Percentiles rank a stretch among this genome's conserved stretches.
Conservation (phyloP, 2,113 vertebrate genomes). For the human (Homo sapiens) region DNA sequence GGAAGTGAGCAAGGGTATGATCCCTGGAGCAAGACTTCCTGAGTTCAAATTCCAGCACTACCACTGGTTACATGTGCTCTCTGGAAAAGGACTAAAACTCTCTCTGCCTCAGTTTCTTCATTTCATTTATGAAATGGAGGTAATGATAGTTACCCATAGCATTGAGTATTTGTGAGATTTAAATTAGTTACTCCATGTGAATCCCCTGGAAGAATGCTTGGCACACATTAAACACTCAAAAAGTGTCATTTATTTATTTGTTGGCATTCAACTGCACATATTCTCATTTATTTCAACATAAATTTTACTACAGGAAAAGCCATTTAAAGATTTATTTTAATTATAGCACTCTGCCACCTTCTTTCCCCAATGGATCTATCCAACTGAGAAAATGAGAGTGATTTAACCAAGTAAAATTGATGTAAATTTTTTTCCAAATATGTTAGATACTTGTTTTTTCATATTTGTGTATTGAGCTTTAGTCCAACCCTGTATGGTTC, state of each 20-base stretch:
- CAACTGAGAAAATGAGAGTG: conserved; percentile 19
- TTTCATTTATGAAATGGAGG: not conserved
- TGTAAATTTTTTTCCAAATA: not conserved
- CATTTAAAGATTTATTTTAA: conserved; percentile 10
- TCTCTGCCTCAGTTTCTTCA: not conserved
- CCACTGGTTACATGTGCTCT: not conserved
- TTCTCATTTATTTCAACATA: not conserved
- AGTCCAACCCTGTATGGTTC: not conserved
- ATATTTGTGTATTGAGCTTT: not conserved
- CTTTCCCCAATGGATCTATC: not conserved
- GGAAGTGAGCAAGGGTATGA: not conserved
- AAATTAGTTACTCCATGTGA: not conserved
- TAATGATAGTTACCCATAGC: not conserved
- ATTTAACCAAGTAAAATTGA: conserved; percentile 12
- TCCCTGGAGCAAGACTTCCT: not conserved
- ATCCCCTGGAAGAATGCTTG: not conserved
- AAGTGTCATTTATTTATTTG: not conserved
- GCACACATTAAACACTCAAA: not conserved
- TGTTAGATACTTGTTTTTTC: conserved; percentile 18
- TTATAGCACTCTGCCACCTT: not conserved
- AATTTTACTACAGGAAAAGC: conserved; percentile 34
- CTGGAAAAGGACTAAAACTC: not conserved
- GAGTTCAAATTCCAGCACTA: not conserved
- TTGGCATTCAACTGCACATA: not conserved
- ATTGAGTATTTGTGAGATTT: not conserved